Base-by-base conservation (phyloP, 2,797 vertebrate genomes). In the Vespertilio murinus region DNA sequence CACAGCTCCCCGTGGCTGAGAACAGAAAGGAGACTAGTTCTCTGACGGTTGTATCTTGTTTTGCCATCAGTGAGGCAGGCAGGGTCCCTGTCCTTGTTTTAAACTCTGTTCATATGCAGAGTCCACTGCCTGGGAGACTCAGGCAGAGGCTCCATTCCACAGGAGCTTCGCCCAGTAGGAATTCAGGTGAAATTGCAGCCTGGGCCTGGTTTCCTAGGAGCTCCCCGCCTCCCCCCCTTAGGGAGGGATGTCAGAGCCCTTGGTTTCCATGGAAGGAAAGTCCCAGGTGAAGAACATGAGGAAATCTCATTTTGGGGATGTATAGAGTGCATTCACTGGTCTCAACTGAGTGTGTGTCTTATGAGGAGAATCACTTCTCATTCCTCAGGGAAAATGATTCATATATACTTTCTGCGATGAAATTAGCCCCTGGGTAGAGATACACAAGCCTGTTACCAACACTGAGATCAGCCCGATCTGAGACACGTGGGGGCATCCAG, bases 11-110 rank as follows among this genome's bases (percentile, higher is more conserved):
- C 54, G 35, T 38, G 73, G 84, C 70, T 33, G 38, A 89, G 77
- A 83, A 90, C 47, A 20, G 75, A 88, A 93, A 93, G 85, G 22
- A 93, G 74, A 88, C 88, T 59, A 73, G 33, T 47, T 89, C 20
- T 78, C 18, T 69, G 61, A 64, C 81, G 52, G 12, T 85, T 61
- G 78, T 82, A 79, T 88, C 77, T 59, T 17, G 23, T 25, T 23
- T 94, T 52, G 52, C 75, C 59, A 83, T 83, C 65, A 47, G 74
- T 79, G 93, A 49, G 49, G 28, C 30, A 38, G 73, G 52, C 30
- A 38, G 73, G 52, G 78, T 13, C 28, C 61, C 59, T 87, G 49
- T 64, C 61, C 35, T 52, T 85, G 17, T 82, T 92, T 33, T 38
- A 56, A 81, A 77, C 52, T 83, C 69, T 69, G 88, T 80, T 92